phyloP scores from a whole-genome alignment of 2,113 vertebrate genomes.

The Gopherus evgoodei region DNA sequence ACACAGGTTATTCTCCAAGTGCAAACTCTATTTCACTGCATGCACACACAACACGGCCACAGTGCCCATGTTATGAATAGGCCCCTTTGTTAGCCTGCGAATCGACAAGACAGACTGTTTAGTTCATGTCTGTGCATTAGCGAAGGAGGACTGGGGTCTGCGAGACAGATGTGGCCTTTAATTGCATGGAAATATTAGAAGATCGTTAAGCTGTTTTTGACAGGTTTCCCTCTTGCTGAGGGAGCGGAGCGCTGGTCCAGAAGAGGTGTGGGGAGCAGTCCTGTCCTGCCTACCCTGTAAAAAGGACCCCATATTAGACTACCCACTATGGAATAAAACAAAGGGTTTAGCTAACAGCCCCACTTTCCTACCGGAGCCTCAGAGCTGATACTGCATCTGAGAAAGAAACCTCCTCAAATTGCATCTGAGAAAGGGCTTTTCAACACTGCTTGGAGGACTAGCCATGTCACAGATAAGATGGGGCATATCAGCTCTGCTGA shows the following conservation, averaged over 20 bases:
- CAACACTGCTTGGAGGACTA: constrained; percentile 54
- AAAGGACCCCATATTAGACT: constrained; percentile 52
- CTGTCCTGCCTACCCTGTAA: constrained; percentile 39
- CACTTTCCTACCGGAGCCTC: constrained; percentile 42
- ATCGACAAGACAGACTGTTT: constrained; percentile 85
- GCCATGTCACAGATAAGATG: constrained; percentile 57
- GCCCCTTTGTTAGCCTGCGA: constrained; percentile 80
- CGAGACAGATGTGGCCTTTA: constrained; percentile 87
- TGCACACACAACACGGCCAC: constrained; percentile 56
- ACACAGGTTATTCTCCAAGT: constrained; percentile 81
- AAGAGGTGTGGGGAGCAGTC: constrained; percentile 40
- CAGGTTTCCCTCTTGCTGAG: constrained; percentile 77
- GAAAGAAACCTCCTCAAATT: constrained; percentile 11
- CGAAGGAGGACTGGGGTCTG: constrained; percentile 81
- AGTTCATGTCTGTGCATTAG: constrained; percentile 83
- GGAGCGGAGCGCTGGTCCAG: constrained; percentile 29
- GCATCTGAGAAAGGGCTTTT: constrained; percentile 72
- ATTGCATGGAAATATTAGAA: constrained; percentile 86
- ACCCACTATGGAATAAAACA: constrained; percentile 37
- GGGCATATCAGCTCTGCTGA: constrained; percentile 50
- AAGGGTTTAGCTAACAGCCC: constrained; percentile 41
- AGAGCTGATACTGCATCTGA: background rate
- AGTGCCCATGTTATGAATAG: constrained; percentile 81
- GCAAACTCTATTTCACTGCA: constrained; percentile 80
- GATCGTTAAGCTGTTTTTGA: constrained; percentile 82